Base-by-base conservation (phyloP, 2,797 vertebrate genomes). In the Gambusia yucatana region DNA sequence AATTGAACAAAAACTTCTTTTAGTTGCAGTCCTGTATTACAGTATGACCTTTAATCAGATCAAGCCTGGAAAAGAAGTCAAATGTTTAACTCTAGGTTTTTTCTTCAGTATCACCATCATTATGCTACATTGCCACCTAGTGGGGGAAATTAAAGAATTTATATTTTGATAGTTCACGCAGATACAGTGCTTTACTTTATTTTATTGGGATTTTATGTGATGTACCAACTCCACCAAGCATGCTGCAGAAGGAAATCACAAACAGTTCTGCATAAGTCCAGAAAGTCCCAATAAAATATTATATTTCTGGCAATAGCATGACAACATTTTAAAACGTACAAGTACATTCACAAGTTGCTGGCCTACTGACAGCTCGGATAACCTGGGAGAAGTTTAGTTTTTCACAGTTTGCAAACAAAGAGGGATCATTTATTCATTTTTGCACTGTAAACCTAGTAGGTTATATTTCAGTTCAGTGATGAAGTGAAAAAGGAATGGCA, bases 51-150 rank as follows among this genome's bases (percentile, higher is more conserved):
- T 69, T 44, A 28, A n/a, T 70, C 43, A 69, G 65, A 43, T 69
- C 5, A 43, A n/a, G 41, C 22, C 39, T 69, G 65, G 20, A 69
- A 25, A 39, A 71, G 61, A 65, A 3, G 11, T 25, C 65, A 39
- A 75, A 30, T 79, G 13, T 77, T 76, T 70, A 70, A 44, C 41
- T 28, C n/a, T 22, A n/a, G 4, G 2, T 59, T 41, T 25, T n/a
- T 14, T 39, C 46, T 73, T 77, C 0, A 3, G 30, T 63, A 25
- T 25, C 22, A 46, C 16, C 41, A 81, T 44, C 81, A 25, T 43
- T 70, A 50, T 72, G 50, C 41, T 70, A 72, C 30, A 48, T 10
- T 69, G 61, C 69, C 33, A 55, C 36, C 52, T 73, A 77, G 76
- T 76, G 50, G 52, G 46, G 57, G 41, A 77, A 63, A 50, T 33